phyloP scores from a whole-genome alignment of 2,888 invertebrate species.

The Drosophila crucigera region DNA sequence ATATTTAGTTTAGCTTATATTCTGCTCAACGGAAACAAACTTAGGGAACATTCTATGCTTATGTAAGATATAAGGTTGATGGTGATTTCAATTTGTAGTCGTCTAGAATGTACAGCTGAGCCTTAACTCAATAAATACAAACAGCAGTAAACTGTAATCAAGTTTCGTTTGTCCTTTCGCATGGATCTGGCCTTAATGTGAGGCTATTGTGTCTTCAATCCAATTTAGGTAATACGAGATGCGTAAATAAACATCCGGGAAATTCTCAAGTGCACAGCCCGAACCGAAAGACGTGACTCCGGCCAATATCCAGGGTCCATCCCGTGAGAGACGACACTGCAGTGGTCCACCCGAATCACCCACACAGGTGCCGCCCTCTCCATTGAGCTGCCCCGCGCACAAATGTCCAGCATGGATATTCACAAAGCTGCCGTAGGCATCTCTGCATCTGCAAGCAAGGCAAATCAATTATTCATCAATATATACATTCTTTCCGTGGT shows the following conservation, averaged over 20 bases:
- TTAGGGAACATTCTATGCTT: constrained; percentile 75
- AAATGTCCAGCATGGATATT: constrained; percentile 91
- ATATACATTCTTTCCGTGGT: not conserved
- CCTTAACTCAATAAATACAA: constrained; percentile 59
- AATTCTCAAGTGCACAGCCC: constrained; percentile 95
- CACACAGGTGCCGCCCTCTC: constrained; percentile 95
- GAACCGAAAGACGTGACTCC: constrained; percentile 97
- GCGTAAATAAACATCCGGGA: constrained; percentile 95
- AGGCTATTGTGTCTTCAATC: constrained; percentile 87
- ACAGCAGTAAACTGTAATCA: constrained; percentile 41
- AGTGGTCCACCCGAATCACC: constrained; percentile 96
- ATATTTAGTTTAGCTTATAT: constrained; percentile 69
- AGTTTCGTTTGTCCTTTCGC: constrained; percentile 11
- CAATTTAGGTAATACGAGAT: constrained; percentile 94
- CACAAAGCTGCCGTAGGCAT: constrained; percentile 89
- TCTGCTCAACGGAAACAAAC: constrained; percentile 75
- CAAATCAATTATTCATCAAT: not conserved
- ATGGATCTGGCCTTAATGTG: constrained; percentile 59
- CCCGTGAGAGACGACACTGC: constrained; percentile 90
- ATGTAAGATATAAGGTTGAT: constrained; percentile 65
- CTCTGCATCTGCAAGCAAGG: constrained; percentile 84
- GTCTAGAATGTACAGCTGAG: constrained; percentile 63
- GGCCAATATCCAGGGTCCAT: constrained; percentile 94
- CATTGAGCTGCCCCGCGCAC: constrained; percentile 95
- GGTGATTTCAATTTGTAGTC: constrained; percentile 46